These are phyloP conservation scores for Lycorma delicatula DNA, from an alignment of 1,140 invertebrate species.

Conservation along the genomic window DNA sequence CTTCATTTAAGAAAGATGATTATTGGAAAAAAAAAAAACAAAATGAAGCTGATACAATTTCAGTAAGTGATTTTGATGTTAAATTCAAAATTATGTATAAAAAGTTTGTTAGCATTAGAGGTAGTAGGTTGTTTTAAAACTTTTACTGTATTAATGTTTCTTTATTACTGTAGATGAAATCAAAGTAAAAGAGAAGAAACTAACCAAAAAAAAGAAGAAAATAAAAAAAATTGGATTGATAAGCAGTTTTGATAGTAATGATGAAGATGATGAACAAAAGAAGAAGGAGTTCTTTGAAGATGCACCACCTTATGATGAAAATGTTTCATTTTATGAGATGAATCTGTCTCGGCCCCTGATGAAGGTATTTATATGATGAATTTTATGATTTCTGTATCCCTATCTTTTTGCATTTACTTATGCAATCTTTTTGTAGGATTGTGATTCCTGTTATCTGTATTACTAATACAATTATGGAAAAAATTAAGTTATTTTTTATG, in stretches of 20 bases:
- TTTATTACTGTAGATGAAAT: conserved; percentile 34
- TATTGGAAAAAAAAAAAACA: no score
- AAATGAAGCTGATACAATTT: no score
- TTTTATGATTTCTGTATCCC: no score
- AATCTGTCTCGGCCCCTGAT: conserved; percentile 82
- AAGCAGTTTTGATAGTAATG: conserved; percentile 30
- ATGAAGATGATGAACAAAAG: conserved; percentile 48
- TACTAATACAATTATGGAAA: no score
- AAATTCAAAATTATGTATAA: no score
- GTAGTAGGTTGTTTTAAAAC: no score
- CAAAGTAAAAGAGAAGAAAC: conserved; percentile 41
- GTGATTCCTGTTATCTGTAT: no score
- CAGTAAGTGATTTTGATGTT: no score
- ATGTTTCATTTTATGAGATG: conserved; percentile 83
- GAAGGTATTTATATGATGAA: conserved; percentile 47
- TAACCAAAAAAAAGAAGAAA: conserved; percentile 36
- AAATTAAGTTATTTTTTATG: no score
- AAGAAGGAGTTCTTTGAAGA: conserved; percentile 77
- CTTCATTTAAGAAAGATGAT: no score
- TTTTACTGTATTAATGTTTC: no score
- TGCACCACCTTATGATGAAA: conserved; percentile 55
- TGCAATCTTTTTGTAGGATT: background rate
- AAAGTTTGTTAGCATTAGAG: no score
- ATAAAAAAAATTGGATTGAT: conserved; percentile 36
- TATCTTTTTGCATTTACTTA: background rate